These are phyloP conservation scores for Tenualosa thibaudeaui DNA, from an alignment of 2,797 vertebrate genomes.

Conservation along the genomic window DNA sequence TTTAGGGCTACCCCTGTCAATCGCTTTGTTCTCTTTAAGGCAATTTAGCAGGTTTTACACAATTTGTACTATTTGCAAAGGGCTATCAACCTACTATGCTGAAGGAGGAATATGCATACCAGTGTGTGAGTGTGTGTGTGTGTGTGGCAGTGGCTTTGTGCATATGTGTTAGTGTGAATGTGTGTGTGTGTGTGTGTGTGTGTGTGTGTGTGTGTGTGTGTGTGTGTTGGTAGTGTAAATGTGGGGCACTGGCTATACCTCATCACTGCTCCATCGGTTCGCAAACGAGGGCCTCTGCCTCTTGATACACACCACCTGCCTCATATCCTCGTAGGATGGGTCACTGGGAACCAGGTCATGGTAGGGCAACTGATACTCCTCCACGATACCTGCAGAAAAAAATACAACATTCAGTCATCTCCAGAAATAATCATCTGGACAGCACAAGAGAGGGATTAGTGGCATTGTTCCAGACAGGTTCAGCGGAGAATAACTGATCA, in stretches of 20 bases:
- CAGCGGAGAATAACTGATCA: background rate
- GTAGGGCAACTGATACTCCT: slow-evolving; percentile 96
- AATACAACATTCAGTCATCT: slow-evolving; percentile 1
- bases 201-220: background rate
- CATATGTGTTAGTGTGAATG: background rate
- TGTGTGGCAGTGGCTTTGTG: background rate
- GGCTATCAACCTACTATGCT: too few species aligned
- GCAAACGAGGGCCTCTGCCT: slow-evolving; percentile 88
- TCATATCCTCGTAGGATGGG: slow-evolving; percentile 96
- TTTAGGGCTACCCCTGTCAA: background rate
- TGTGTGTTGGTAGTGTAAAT: background rate
- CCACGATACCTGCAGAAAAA: slow-evolving; percentile 82
- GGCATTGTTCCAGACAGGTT: background rate
- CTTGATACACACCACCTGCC: slow-evolving; percentile 90
- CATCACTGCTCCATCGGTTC: slow-evolving; percentile 92
- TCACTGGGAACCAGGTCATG: slow-evolving; percentile 90
- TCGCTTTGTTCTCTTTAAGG: background rate
- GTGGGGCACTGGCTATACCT: slow-evolving; percentile 70
- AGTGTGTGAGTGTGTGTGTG: background rate
- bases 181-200: background rate
- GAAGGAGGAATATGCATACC: background rate
- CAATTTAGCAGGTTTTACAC: background rate
- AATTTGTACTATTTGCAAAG: background rate
- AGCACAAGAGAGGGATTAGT: background rate
- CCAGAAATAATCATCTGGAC: background rate